Evolutionary conservation across 2,113 vertebrate species (phyloP).

Genomic region (Leptobrachium ailaonicum): DNA sequence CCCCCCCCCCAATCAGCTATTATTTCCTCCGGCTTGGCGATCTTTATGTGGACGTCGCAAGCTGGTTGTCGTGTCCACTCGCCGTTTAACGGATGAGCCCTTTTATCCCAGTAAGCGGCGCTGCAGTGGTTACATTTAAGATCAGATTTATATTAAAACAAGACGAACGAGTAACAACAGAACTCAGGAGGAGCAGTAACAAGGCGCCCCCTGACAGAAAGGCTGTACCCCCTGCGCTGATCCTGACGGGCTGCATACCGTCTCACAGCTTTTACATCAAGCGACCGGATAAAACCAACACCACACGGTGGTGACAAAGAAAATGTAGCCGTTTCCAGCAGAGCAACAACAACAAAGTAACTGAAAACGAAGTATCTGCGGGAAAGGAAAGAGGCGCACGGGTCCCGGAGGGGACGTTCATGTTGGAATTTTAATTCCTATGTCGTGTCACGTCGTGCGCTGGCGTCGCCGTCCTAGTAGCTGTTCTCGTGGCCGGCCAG

Average conservation of each 20-base stretch:
- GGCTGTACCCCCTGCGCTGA: conserved; percentile 55
- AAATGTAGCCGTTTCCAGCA: conserved; percentile 77
- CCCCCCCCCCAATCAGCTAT: no score
- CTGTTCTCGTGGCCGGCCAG: conserved; percentile 97
- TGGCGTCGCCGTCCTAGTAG: conserved; percentile 74
- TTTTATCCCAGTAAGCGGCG: not conserved
- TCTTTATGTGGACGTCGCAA: no score
- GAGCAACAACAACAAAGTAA: conserved; percentile 56
- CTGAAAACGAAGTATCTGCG: conserved; percentile 26
- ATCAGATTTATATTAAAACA: conserved; percentile 57
- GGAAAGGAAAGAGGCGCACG: conserved; percentile 6
- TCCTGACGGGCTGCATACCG: conserved; percentile 59
- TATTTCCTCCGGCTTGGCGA: no score
- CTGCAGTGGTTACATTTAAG: conserved; percentile 47
- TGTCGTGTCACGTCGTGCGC: conserved; percentile 10
- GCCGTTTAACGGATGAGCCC: no score
- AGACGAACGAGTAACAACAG: conserved; percentile 16
- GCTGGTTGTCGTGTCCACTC: no score
- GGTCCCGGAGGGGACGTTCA: conserved; percentile 52
- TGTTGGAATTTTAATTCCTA: conserved; percentile 43
- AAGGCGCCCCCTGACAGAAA: conserved; percentile 69
- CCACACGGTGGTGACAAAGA: conserved; percentile 79
- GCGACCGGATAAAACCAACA: conserved; percentile 72
- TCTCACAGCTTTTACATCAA: conserved; percentile 76
- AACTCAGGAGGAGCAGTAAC: conserved; percentile 58